Evolutionary conservation across 1,140 invertebrate species (phyloP).

Genomic region (Portunus trituberculatus): DNA sequence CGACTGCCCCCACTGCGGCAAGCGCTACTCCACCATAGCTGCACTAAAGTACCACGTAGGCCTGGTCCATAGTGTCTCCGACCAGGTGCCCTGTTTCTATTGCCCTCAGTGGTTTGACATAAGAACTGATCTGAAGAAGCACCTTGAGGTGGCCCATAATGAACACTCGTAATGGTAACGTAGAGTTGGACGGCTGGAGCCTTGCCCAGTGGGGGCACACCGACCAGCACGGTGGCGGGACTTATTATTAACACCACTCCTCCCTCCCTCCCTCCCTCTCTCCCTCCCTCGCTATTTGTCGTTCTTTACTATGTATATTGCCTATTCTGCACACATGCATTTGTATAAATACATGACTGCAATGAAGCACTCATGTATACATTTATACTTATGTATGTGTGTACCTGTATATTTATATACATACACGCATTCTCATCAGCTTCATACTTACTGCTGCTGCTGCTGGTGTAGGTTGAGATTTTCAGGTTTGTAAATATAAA

Average conservation of each 20-base stretch:
- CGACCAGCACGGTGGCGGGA: constrained; percentile 74
- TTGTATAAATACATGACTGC: neutral
- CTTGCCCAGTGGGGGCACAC: constrained; percentile 74
- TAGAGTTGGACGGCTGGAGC: constrained; percentile 71
- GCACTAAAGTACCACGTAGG: constrained; percentile 86
- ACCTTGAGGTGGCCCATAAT: constrained; percentile 77
- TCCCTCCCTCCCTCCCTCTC: constrained; percentile 26
- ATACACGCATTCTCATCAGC: constrained; percentile 31
- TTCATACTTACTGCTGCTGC: constrained; percentile 11
- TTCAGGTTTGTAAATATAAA: neutral
- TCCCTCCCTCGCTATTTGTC: neutral
- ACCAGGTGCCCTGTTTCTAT: constrained; percentile 78
- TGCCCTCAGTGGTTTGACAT: constrained; percentile 78
- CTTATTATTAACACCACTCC: constrained; percentile 67
- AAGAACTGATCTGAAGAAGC: constrained; percentile 78
- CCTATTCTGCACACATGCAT: neutral
- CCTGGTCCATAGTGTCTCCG: constrained; percentile 82
- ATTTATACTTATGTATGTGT: constrained; percentile 27
- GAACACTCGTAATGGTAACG: constrained; percentile 77
- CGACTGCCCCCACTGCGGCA: constrained; percentile 85
- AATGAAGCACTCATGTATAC: neutral
- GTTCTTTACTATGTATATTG: constrained; percentile 41
- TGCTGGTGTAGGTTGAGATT: neutral
- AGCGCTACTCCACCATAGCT: constrained; percentile 85
- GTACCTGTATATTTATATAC: neutral